Percentiles rank a stretch among this genome's conserved stretches.
Conservation (phyloP, 2,113 vertebrate genomes). For the Halcyon senegalensis region DNA sequence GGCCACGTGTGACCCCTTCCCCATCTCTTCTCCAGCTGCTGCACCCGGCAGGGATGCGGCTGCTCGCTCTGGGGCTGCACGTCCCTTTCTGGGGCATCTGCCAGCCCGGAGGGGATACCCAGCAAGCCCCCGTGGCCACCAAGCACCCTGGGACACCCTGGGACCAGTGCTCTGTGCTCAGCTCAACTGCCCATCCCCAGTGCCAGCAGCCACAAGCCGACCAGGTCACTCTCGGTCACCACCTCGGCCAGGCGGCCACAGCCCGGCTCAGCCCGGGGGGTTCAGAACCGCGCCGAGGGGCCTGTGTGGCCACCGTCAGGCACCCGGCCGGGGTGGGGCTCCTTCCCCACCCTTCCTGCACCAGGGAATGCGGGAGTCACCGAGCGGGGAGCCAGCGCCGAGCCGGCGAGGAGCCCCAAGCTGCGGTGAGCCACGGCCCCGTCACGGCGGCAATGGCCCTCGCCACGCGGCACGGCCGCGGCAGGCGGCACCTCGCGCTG, state of each 20-base stretch:
- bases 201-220: rapidly evolving
- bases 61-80: rapidly evolving
- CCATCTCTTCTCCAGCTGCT: not conserved
- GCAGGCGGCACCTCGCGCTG: not conserved
- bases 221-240: not conserved
- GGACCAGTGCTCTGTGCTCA: rapidly evolving
- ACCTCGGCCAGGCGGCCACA: not conserved
- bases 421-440: not conserved
- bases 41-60: rapidly evolving
- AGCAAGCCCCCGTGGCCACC: rapidly evolving
- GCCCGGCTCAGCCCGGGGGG: not conserved
- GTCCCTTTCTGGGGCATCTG: not conserved
- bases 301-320: not conserved
- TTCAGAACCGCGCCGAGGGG: not conserved
- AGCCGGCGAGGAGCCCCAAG: not conserved
- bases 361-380: not conserved
- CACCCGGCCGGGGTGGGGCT: not conserved
- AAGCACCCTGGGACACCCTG: rapidly evolving
- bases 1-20: not conserved
- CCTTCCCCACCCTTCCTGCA: not conserved
- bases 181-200: rapidly evolving
- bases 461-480: not conserved
- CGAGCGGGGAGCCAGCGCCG: not conserved
- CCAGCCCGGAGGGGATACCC: not conserved
- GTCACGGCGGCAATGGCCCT: rapidly evolving